Conservation (phyloP, 2,797 vertebrate genomes). For the Lophura swinhoii region DNA sequence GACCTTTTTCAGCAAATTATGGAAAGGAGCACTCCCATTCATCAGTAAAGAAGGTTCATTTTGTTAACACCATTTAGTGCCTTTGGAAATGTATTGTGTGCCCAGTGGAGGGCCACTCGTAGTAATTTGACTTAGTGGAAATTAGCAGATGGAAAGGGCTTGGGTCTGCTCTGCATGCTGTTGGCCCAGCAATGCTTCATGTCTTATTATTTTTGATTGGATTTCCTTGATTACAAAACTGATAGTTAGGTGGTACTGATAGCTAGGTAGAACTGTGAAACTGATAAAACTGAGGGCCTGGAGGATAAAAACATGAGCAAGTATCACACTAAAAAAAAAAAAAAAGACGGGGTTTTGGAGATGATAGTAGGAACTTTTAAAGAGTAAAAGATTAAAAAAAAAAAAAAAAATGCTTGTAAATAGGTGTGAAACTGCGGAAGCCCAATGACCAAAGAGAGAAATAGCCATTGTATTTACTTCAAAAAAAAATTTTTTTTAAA, state of each 20-base stretch:
- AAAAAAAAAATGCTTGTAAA: neutral
- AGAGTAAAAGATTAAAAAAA: neutral
- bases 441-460: neutral
- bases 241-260: neutral
- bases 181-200: neutral
- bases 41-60: conserved; percentile 41
- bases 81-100: neutral
- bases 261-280: neutral
- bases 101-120: neutral
- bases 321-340: neutral
- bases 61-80: conserved; percentile 49
- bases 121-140: neutral
- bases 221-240: neutral
- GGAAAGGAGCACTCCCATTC: conserved; percentile 17
- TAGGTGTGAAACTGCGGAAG: neutral
- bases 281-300: neutral
- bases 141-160: neutral
- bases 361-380: neutral
- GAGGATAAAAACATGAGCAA: neutral
- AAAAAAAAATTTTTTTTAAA: too few relatives aligned
- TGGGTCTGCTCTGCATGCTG: neutral
- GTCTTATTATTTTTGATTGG: neutral
- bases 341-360: neutral
- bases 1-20: conserved; percentile 63
- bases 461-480: neutral